Evolutionary conservation across 2,888 invertebrate species (phyloP).

Genomic region (Drosophila hamatofila): DNA sequence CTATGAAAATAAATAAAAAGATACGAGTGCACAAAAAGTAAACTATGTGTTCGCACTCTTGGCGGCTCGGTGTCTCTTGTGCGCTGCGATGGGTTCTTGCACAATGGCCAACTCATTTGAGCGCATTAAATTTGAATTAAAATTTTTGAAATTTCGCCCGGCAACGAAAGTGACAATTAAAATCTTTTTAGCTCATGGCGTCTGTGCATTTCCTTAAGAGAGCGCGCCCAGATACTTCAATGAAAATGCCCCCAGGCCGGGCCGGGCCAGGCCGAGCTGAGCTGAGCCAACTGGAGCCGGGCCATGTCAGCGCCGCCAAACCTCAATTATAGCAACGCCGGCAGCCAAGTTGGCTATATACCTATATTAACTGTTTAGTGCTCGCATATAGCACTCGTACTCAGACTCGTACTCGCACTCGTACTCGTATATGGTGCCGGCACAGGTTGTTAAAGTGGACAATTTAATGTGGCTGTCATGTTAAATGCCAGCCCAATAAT

Average conservation of each 20-base stretch:
- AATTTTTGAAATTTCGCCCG: constrained; percentile 70
- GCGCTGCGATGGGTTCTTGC: constrained; percentile 44
- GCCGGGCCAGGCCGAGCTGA: constrained; percentile 7
- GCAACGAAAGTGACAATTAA: constrained; percentile 76
- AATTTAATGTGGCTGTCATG: constrained; percentile 80
- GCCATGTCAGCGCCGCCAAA: constrained; percentile 57
- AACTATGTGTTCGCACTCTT: constrained; percentile 14
- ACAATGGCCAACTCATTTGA: constrained; percentile 68
- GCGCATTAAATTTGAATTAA: constrained; percentile 77
- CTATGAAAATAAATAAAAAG: constrained; percentile 8
- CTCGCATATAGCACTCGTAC: constrained; percentile 16
- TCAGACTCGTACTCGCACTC: neutral
- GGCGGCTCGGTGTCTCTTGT: constrained; percentile 17
- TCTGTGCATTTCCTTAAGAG: constrained; percentile 71
- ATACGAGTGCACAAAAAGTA: constrained; percentile 17
- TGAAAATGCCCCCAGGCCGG: constrained; percentile 37
- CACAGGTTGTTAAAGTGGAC: constrained; percentile 79
- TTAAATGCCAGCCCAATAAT: constrained; percentile 79
- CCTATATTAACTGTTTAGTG: constrained; percentile 19
- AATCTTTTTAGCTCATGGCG: constrained; percentile 47
- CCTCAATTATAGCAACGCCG: constrained; percentile 68
- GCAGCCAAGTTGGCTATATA: constrained; percentile 43
- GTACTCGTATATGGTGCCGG: constrained; percentile 66
- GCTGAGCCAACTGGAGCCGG: constrained; percentile 24
- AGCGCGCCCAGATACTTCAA: constrained; percentile 45